phyloP scores from a whole-genome alignment of 2,113 vertebrate genomes.

The Notothenia rossii region DNA sequence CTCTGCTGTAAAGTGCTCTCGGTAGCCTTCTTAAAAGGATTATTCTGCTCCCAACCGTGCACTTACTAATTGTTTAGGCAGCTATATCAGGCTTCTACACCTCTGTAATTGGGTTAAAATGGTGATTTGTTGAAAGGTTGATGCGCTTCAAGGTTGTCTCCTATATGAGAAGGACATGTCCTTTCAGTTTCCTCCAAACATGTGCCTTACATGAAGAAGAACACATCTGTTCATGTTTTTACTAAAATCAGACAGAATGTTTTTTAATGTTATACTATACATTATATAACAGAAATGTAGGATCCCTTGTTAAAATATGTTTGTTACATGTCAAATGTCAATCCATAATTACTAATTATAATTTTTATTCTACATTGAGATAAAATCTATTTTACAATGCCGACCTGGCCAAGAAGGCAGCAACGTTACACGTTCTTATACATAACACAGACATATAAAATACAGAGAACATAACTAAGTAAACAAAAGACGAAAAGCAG shows the following conservation, averaged over 20 bases:
- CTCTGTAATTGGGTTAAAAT: slow-evolving; percentile 68
- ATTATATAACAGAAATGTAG: neutral
- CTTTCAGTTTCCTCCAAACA: slow-evolving; percentile 6
- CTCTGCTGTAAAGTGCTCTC: slow-evolving; percentile 37
- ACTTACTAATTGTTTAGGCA: slow-evolving; percentile 69
- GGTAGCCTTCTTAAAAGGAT: slow-evolving; percentile 64
- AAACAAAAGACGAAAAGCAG: too few relatives aligned
- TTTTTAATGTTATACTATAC: neutral
- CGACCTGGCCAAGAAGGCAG: too few relatives aligned
- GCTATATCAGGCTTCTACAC: slow-evolving; percentile 58
- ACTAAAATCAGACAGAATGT: neutral
- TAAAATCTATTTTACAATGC: too few relatives aligned
- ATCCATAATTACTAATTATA: neutral
- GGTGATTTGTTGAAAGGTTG: slow-evolving; percentile 58
- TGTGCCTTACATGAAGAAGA: neutral
- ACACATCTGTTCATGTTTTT: neutral
- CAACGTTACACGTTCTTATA: too few relatives aligned
- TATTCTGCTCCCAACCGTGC: slow-evolving; percentile 61
- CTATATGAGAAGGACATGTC: slow-evolving; percentile 35
- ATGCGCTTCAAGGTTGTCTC: slow-evolving; percentile 64
- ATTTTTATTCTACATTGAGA: too few relatives aligned
- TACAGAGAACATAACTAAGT: too few relatives aligned
- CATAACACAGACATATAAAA: too few relatives aligned
- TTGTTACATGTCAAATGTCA: neutral
- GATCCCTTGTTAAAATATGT: neutral